Evolutionary conservation across 2,888 invertebrate species (phyloP).

Genomic region (Leptura quadrifasciata): DNA sequence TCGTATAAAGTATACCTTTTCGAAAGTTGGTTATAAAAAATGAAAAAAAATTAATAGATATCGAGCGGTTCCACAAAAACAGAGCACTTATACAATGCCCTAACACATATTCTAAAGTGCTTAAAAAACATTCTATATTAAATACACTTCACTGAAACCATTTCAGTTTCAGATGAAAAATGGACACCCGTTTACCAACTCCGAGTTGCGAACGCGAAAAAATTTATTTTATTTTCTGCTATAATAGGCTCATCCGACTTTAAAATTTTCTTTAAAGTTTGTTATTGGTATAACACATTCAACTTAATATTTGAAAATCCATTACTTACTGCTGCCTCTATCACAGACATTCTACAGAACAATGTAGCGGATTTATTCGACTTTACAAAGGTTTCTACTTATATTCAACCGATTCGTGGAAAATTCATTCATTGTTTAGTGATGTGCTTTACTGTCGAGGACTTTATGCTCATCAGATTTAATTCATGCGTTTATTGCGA

Average conservation of each 20-base stretch:
- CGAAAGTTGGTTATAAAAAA: too few relatives aligned
- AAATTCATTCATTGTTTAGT: conserved; percentile 9
- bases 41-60: too few relatives aligned
- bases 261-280: conserved; percentile 13
- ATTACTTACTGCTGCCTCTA: conserved; percentile 3
- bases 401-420: conserved; percentile 1
- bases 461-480: background rate
- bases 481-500: conserved; percentile 7
- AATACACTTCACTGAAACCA: too few relatives aligned
- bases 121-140: too few relatives aligned
- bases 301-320: conserved; percentile 4
- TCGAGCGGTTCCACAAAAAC: too few relatives aligned
- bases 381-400: conserved; percentile 19
- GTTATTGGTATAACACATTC: conserved; percentile 9
- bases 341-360: conserved; percentile 8
- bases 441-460: background rate
- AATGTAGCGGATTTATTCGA: background rate
- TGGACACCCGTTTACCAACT: background rate
- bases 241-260: background rate
- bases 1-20: too few relatives aligned
- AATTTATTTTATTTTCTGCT: background rate
- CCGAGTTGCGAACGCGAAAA: background rate
- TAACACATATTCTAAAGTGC: too few relatives aligned
- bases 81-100: too few relatives aligned
- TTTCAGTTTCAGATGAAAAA: too few relatives aligned